Base-by-base conservation (phyloP, 2,888 invertebrate genomes). In the Seira musarum region DNA sequence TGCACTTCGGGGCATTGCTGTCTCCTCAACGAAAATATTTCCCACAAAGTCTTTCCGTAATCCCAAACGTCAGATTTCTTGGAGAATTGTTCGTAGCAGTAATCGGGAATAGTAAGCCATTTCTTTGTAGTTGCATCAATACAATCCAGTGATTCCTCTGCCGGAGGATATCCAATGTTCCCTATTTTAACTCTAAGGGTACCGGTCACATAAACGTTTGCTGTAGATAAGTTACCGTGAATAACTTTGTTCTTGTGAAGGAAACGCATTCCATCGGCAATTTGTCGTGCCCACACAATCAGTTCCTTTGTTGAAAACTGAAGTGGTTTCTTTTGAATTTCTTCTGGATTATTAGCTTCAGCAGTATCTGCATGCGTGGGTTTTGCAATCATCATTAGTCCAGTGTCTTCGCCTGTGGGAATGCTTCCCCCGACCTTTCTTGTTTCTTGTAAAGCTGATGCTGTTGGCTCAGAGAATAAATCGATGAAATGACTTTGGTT, bases 221-320 rank as follows among this genome's bases (percentile, higher is more conserved):
- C 60, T 5, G 66, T 60, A 40, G 22, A 61, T 24, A 80, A 30
- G 24, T 80, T 80, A 13, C 80, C 80, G 40, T 80, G 80, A 25
- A 70, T 40, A 0, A 75, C 70, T 21, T 66, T 17, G 30, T 80
- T 30, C n/a, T 75, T 75, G 30, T 80, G 80, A 8, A 80, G 71
- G 21, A 75, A 80, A 17, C 49, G 65, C 80, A 80, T 75, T 17
- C 75, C 80, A 63, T 75, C 74, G 10, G 80, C 69, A 46, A 75
- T 71, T 60, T 80, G 73, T 64, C 60, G 60, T 6, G 80, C 35
- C 80, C 80, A 80, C 1, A 49, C 46, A 2, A 80, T 21, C n/a
- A 77, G 13, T 1, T 61, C 40, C 22, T 66, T 70, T 8, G 49
- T n/a, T 13, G 65, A 68, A 13, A 70, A 70, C 40, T 40, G 6